phyloP scores from a whole-genome alignment of 2,113 vertebrate genomes.

The Hyperopisus bebe region DNA sequence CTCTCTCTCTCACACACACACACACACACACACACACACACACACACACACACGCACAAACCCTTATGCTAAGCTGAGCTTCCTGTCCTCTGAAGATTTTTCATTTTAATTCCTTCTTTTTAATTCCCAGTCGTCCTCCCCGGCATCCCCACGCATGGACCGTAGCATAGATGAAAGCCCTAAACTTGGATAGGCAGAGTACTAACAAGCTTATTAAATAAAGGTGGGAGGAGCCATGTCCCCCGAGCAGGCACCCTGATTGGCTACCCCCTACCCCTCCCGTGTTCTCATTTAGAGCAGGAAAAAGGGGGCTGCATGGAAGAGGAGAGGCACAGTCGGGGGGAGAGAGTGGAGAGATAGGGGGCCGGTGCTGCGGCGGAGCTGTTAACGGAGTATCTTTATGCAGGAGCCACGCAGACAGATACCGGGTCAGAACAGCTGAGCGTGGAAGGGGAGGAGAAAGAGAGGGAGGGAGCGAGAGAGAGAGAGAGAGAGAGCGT shows the following conservation, averaged over 20 bases:
- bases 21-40: background rate
- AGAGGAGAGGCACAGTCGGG: slow-evolving; percentile 28
- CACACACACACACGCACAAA: background rate
- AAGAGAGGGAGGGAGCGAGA: background rate
- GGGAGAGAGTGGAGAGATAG: slow-evolving; percentile 29
- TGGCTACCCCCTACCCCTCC: slow-evolving; percentile 50
- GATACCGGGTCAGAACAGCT: slow-evolving; percentile 5
- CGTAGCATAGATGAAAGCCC: slow-evolving; percentile 31
- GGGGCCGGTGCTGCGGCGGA: slow-evolving; percentile 58
- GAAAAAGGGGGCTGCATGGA: slow-evolving; percentile 34
- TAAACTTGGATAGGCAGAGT: slow-evolving; percentile 65
- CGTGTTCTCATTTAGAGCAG: slow-evolving; percentile 24
- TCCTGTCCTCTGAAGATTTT: slow-evolving; percentile 25
- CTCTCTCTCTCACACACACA: background rate
- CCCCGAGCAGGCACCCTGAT: slow-evolving; percentile 48
- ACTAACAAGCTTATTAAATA: slow-evolving; percentile 73
- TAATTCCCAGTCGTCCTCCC: slow-evolving; percentile 26
- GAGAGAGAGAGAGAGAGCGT: background rate
- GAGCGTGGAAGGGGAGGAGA: slow-evolving; percentile 23
- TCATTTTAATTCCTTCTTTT: background rate
- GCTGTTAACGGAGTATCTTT: slow-evolving; percentile 56
- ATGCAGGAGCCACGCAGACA: background rate
- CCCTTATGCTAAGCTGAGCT: background rate
- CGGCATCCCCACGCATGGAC: slow-evolving; percentile 28
- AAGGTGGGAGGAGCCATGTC: slow-evolving; percentile 43